Percentiles rank a stretch among this genome's conserved stretches.
These are phyloP conservation scores for Tenthredo amoena DNA, from an alignment of 2,888 invertebrate species.

Conservation along the genomic window DNA sequence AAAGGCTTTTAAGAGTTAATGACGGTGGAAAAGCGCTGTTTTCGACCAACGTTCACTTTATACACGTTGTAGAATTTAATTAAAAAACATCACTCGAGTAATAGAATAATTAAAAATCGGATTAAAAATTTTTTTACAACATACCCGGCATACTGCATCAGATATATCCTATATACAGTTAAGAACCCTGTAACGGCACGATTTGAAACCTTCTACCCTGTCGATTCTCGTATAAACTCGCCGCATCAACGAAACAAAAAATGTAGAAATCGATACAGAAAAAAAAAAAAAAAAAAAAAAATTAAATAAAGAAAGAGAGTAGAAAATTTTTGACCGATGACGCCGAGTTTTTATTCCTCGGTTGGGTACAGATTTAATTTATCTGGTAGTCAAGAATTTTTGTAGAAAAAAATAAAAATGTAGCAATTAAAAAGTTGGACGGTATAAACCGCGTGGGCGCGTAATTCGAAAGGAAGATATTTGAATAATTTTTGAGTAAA, in stretches of 20 bases:
- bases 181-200: background rate
- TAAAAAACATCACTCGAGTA: constrained; percentile 15
- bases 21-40: background rate
- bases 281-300: background rate
- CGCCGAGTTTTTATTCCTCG: background rate
- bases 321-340: background rate
- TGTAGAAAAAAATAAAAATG: background rate
- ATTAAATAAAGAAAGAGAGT: background rate
- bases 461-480: background rate
- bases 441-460: background rate
- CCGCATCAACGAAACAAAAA: background rate
- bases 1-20: constrained; percentile 36
- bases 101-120: constrained; percentile 38
- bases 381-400: background rate
- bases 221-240: background rate
- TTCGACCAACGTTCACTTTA: background rate
- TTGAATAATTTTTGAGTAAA: background rate
- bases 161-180: background rate
- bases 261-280: too few relatives aligned
- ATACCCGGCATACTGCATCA: background rate
- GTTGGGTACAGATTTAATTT: background rate
- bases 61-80: constrained; percentile 31
- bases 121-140: background rate
- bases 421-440: background rate
- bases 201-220: background rate